A percentile compares a stretch with the other conserved stretches of the same genome.
phyloP scores from a whole-genome alignment of 1,140 invertebrate species.

The Steinernema feltiae region DNA sequence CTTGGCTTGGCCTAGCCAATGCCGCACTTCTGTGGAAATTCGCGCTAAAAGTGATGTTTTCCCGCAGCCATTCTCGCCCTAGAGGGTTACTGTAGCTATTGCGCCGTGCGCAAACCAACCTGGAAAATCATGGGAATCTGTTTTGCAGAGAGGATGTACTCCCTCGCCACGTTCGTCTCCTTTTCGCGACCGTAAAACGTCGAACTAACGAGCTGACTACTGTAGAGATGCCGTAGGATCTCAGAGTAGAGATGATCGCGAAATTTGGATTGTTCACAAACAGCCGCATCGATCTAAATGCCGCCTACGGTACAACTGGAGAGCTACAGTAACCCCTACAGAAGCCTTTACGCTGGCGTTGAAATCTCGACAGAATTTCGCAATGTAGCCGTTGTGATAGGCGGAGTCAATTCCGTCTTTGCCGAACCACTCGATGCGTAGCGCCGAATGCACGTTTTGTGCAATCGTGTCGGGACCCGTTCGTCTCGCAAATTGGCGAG shows the following conservation, averaged over 20 bases:
- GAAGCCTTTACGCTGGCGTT: constrained; percentile 83
- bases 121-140: constrained; percentile 25
- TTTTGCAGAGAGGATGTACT: constrained; percentile 75
- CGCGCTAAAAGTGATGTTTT: constrained; percentile 93
- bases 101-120: background rate
- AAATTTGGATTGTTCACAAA: constrained; percentile 87
- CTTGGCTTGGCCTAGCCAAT: constrained; percentile 23
- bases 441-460: constrained; percentile 68
- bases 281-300: constrained; percentile 78
- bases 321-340: constrained; percentile 28
- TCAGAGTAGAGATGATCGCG: constrained; percentile 90
- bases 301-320: background rate
- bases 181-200: constrained; percentile 89
- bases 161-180: constrained; percentile 72
- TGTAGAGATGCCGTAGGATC: constrained; percentile 89
- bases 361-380: constrained; percentile 89
- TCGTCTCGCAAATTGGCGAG: constrained; percentile 82
- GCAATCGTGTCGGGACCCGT: constrained; percentile 74
- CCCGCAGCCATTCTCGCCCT: constrained; percentile 90
- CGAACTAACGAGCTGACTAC: constrained; percentile 81
- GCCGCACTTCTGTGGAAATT: constrained; percentile 70
- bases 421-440: constrained; percentile 96
- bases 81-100: constrained; percentile 60
- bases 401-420: constrained; percentile 84
- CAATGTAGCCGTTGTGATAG: constrained; percentile 85